phyloP scores from a whole-genome alignment of 2,888 invertebrate species.

The Thera obeliscata region DNA sequence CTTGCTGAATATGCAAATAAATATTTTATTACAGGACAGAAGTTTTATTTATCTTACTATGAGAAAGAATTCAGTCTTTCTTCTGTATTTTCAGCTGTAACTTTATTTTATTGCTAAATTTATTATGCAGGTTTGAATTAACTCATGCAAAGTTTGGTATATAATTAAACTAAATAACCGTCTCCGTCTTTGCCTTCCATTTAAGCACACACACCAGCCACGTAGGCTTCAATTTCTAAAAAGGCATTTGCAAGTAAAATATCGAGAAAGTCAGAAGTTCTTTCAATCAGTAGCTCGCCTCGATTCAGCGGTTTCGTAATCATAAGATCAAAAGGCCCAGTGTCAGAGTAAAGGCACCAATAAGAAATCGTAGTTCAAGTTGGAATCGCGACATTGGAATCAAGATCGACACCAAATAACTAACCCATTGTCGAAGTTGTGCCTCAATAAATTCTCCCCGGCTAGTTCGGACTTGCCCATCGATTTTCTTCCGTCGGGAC shows the following conservation, averaged over 20 bases:
- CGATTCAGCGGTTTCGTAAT: slow-evolving; percentile 25
- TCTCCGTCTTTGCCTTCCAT: too few species aligned
- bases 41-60: neutral
- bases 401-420: slow-evolving; percentile 65
- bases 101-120: neutral
- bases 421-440: slow-evolving; percentile 67
- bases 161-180: too few species aligned
- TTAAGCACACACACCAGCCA: too few species aligned
- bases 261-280: slow-evolving; percentile 23
- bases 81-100: neutral
- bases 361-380: slow-evolving; percentile 47
- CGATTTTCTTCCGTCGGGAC: slow-evolving; percentile 65
- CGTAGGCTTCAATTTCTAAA: neutral
- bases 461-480: slow-evolving; percentile 62
- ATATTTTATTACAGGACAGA: slow-evolving; percentile 14
- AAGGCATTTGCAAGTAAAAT: slow-evolving; percentile 34
- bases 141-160: too few species aligned
- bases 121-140: too few species aligned
- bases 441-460: slow-evolving; percentile 66
- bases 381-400: slow-evolving; percentile 53
- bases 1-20: slow-evolving; percentile 5
- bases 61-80: neutral
- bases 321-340: slow-evolving; percentile 31
- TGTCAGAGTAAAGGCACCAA: slow-evolving; percentile 36
- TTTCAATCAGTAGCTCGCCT: slow-evolving; percentile 27